Evolutionary conservation across 2,888 invertebrate species (phyloP).

Genomic region (Tetropium fuscum): DNA sequence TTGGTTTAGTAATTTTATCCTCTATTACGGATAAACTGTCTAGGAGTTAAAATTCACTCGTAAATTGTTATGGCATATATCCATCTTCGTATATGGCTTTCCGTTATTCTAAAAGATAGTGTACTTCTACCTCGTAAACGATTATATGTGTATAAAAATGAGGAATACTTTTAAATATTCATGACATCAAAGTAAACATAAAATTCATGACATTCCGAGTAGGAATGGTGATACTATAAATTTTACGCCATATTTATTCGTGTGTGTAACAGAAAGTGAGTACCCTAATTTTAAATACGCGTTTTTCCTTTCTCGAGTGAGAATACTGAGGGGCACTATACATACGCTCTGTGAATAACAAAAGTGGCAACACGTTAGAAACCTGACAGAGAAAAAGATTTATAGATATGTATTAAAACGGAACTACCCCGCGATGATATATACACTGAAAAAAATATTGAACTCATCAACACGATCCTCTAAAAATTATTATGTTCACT

Average conservation of each 20-base stretch:
- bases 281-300: slow-evolving; percentile 16
- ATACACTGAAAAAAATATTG: too few species aligned
- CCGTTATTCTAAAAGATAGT: too few species aligned
- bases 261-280: slow-evolving; percentile 5
- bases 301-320: slow-evolving; percentile 13
- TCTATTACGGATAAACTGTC: too few species aligned
- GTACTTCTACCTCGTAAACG: too few species aligned
- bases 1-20: too few species aligned
- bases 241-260: slow-evolving; percentile 5
- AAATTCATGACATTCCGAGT: not conserved
- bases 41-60: too few species aligned
- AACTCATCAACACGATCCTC: too few species aligned
- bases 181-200: too few species aligned
- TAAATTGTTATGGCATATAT: too few species aligned
- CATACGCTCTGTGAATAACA: slow-evolving; percentile 9
- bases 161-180: slow-evolving; percentile 4
- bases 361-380: slow-evolving; percentile 14
- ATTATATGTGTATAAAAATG: not conserved
- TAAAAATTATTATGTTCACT: too few species aligned
- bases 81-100: too few species aligned
- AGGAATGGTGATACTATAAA: slow-evolving; percentile 8
- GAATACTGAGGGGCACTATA: slow-evolving; percentile 1
- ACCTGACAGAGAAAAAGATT: slow-evolving; percentile 12
- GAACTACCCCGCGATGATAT: not conserved
- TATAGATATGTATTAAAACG: slow-evolving; percentile 14